phyloP scores from a whole-genome alignment of 2,797 vertebrate species.

The Ctenochaetus hawaiiensis region DNA sequence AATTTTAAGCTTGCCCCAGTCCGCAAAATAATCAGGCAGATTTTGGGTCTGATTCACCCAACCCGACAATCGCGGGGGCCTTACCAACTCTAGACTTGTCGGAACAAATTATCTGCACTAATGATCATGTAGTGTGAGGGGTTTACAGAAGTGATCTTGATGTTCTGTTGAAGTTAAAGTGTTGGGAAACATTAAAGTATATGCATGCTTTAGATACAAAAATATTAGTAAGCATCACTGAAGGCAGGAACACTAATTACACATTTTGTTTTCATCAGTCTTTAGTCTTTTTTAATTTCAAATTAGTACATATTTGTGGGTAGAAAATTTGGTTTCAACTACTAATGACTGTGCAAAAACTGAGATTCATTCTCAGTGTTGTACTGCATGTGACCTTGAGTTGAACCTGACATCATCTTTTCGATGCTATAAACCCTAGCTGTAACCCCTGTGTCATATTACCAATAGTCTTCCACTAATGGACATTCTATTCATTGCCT shows the following conservation, averaged over 20 bases:
- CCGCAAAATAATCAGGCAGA: too few species aligned
- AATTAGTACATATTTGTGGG: neutral
- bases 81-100: too few species aligned
- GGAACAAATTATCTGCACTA: too few species aligned
- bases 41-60: too few species aligned
- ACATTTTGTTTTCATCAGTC: neutral
- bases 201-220: neutral
- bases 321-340: neutral
- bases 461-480: conserved; percentile 62
- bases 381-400: conserved; percentile 51
- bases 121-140: too few species aligned
- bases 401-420: conserved; percentile 34
- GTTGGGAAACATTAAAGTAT: neutral
- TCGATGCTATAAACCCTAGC: conserved; percentile 38
- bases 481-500: conserved; percentile 56
- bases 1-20: too few species aligned
- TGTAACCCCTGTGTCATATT: conserved; percentile 56
- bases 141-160: too few species aligned
- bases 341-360: neutral
- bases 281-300: neutral
- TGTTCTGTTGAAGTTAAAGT: too few species aligned
- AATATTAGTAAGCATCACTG: neutral
- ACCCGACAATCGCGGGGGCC: too few species aligned
- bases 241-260: too few species aligned
- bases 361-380: neutral